Conservation (phyloP, 2,888 invertebrate species). For the Brachyopa scutellaris region DNA sequence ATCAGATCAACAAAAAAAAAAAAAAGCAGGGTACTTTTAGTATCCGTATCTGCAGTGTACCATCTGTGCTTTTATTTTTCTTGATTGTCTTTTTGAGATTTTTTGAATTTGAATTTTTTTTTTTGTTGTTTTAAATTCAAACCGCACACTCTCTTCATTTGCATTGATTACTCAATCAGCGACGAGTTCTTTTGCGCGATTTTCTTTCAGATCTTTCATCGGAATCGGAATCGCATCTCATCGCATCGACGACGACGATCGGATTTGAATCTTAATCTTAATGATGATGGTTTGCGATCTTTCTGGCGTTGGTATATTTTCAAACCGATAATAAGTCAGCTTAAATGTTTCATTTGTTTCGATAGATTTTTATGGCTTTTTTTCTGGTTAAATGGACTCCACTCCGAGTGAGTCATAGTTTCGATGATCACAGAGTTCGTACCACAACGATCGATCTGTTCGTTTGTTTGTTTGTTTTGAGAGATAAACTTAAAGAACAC, state of each 20-base stretch:
- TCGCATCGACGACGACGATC: conserved; percentile 20
- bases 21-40: conserved; percentile 7
- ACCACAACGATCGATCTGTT: conserved; percentile 2
- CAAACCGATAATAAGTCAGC: conserved; percentile 29
- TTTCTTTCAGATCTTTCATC: not conserved
- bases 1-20: conserved; percentile 39
- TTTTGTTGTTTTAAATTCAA: not conserved
- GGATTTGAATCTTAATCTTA: conserved; percentile 27
- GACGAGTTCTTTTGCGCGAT: not conserved
- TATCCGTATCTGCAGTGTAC: conserved; percentile 48
- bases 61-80: conserved; percentile 52
- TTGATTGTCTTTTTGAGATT: not conserved
- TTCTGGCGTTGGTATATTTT: conserved; percentile 24
- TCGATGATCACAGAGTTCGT: not conserved
- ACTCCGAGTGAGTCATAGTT: too few species aligned
- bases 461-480: conserved; percentile 38
- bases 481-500: conserved; percentile 33
- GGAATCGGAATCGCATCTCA: conserved; percentile 19
- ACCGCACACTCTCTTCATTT: conserved; percentile 41
- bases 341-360: conserved; percentile 31
- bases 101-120: conserved; percentile 1
- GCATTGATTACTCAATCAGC: conserved; percentile 70
- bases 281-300: conserved; percentile 41
- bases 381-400: conserved; percentile 15
- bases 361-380: conserved; percentile 2